phyloP scores from a whole-genome alignment of 2,797 vertebrate species.

The Enteromius argenteus region DNA sequence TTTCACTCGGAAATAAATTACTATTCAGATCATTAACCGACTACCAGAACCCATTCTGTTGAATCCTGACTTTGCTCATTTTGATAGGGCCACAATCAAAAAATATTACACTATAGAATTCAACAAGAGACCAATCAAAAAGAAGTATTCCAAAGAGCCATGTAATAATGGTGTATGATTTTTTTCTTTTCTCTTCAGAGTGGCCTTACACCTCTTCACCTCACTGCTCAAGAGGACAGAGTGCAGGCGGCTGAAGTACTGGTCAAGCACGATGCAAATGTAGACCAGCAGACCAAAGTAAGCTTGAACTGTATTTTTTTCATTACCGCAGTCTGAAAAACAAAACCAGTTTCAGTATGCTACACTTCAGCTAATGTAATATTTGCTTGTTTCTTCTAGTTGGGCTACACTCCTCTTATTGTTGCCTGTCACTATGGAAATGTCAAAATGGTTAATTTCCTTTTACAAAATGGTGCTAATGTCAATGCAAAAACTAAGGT shows the following conservation, averaged over 20 bases:
- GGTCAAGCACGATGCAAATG: conserved; percentile 86
- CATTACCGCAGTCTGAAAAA: neutral
- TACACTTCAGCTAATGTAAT: neutral
- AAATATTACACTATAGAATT: neutral
- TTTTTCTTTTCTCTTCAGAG: conserved; percentile 73
- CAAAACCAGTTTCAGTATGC: neutral
- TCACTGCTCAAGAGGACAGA: conserved; percentile 94
- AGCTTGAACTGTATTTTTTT: neutral
- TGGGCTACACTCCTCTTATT: conserved; percentile 95
- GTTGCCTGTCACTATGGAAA: conserved; percentile 99
- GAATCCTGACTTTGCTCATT: neutral
- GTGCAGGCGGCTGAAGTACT: conserved; percentile 90
- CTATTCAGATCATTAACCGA: neutral
- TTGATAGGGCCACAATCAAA: neutral
- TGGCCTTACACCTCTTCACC: conserved; percentile 91
- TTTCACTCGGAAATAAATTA: neutral
- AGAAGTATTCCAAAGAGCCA: neutral
- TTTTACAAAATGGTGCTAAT: conserved; percentile 90
- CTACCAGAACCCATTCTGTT: neutral
- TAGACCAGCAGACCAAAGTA: conserved; percentile 97
- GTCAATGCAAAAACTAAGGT: conserved; percentile 94
- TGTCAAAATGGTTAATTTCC: conserved; percentile 93
- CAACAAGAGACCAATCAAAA: neutral
- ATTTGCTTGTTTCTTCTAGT: conserved; percentile 83
- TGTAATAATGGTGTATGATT: neutral